Percentiles rank a stretch among this genome's conserved stretches.
phyloP scores from a whole-genome alignment of 1,140 invertebrate genomes.

The Drosophila busckii region DNA sequence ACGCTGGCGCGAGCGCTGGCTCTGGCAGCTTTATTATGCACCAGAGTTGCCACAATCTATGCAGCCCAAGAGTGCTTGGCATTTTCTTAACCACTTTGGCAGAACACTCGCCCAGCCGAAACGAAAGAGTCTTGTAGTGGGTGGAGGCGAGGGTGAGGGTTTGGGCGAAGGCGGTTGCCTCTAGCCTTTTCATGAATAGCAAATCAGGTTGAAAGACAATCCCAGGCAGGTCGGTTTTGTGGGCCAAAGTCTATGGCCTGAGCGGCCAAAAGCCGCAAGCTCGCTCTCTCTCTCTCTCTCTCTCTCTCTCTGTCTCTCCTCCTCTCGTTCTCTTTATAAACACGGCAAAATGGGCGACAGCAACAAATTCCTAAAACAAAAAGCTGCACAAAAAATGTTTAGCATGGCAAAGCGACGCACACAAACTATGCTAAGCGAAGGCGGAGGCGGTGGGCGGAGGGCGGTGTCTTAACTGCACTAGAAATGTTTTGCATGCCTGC shows the following conservation, averaged over 20 bases:
- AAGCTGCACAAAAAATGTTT: conserved; percentile 51
- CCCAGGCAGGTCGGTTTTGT: conserved; percentile 11
- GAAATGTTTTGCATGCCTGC: conserved; percentile 38
- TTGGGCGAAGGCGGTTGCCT: background rate
- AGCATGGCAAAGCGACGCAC: conserved; percentile 27
- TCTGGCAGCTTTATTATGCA: conserved; percentile 60
- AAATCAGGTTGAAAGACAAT: conserved; percentile 74
- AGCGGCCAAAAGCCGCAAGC: conserved; percentile 68
- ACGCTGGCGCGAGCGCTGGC: conserved; percentile 5
- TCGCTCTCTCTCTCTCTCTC: too few species aligned
- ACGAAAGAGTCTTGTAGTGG: background rate
- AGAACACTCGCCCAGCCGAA: conserved; percentile 20
- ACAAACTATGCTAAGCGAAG: background rate
- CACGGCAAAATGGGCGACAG: conserved; percentile 20
- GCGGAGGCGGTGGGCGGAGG: background rate
- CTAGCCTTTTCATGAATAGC: conserved; percentile 69
- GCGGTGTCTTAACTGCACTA: conserved; percentile 20
- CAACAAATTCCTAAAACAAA: conserved; percentile 61
- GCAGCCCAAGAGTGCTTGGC: conserved; percentile 56
- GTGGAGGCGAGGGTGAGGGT: background rate
- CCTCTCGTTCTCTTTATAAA: conserved; percentile 58
- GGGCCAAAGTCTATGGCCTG: conserved; percentile 26
- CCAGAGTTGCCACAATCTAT: conserved; percentile 27
- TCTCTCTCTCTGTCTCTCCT: too few species aligned
- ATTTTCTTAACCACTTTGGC: conserved; percentile 70